Evolutionary conservation across 2,113 vertebrate genomes (phyloP).

Genomic region (Orientallactaga bullata): DNA sequence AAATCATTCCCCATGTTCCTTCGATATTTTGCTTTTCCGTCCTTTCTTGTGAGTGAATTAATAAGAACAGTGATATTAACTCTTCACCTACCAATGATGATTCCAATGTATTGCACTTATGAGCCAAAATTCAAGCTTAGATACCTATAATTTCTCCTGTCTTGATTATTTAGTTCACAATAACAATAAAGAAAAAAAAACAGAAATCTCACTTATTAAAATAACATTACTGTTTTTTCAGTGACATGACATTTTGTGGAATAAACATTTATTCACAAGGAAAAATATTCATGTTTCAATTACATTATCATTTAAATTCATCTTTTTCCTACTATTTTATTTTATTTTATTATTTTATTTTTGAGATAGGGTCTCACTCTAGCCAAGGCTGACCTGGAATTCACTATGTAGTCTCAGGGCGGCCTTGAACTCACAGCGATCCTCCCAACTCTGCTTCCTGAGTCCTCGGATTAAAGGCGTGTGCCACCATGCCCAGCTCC

Average conservation of each 20-base stretch:
- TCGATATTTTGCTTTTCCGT: conserved; percentile 72
- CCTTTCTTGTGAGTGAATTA: conserved; percentile 66
- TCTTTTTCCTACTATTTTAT: neutral
- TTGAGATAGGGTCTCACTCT: no score
- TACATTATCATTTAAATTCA: conserved; percentile 18
- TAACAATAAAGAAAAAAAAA: conserved; percentile 34
- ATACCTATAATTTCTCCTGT: conserved; percentile 60
- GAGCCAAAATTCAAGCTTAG: neutral
- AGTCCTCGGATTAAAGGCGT: no score
- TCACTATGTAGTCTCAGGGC: no score
- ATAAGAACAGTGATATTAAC: conserved; percentile 68
- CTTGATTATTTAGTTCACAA: conserved; percentile 6
- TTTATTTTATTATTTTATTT: no score
- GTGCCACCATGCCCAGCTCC: no score
- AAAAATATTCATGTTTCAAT: conserved; percentile 31
- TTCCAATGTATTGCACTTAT: neutral
- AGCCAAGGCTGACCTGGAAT: no score
- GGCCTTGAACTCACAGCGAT: no score
- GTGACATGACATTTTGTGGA: conserved; percentile 7
- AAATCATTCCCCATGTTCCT: conserved; percentile 56
- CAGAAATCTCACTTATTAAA: conserved; percentile 30
- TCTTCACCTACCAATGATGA: neutral
- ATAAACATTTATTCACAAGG: conserved; percentile 34
- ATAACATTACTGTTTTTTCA: conserved; percentile 32
- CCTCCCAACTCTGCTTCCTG: no score